Percentiles rank a stretch among this genome's conserved stretches.
phyloP scores from a whole-genome alignment of 30 jellyfish, hydroid and myxozoan genomes.

The Hydractinia echinata region DNA sequence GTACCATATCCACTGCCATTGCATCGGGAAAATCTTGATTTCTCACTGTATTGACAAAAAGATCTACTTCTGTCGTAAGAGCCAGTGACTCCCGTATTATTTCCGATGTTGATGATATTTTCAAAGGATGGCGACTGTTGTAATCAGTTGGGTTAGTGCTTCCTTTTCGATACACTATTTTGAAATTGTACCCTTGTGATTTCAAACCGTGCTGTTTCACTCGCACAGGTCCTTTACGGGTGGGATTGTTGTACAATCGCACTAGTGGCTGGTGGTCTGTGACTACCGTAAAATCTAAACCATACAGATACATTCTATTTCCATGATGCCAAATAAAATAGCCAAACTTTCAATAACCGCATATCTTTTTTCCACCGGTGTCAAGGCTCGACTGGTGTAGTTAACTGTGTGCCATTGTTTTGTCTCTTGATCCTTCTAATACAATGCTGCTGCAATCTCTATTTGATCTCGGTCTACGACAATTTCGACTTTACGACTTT shows the following conservation, averaged over 20 bases:
- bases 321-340: background rate
- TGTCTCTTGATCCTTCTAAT: background rate
- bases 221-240: constrained; percentile 16
- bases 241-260: constrained; percentile 21
- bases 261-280: constrained; percentile 45
- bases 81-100: no score
- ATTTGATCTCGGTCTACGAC: constrained; percentile 8
- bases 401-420: constrained; percentile 20
- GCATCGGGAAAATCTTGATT: no score
- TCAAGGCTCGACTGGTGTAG: constrained; percentile 23
- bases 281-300: constrained; percentile 28
- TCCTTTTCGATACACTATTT: background rate
- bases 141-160: background rate
- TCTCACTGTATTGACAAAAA: no score
- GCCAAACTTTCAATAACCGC: constrained; percentile 11
- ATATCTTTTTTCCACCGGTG: constrained; percentile 7
- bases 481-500: constrained; percentile 9
- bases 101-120: no score
- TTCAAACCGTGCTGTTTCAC: constrained; percentile 15
- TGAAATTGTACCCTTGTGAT: constrained; percentile 25
- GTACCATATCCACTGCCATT: no score
- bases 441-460: constrained; percentile 24
- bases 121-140: constrained; percentile 36
- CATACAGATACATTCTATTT: constrained; percentile 25
- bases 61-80: no score